These are phyloP conservation scores for Sphyrna mokarran DNA, from an alignment of 2,113 vertebrate species.

Conservation along the genomic window DNA sequence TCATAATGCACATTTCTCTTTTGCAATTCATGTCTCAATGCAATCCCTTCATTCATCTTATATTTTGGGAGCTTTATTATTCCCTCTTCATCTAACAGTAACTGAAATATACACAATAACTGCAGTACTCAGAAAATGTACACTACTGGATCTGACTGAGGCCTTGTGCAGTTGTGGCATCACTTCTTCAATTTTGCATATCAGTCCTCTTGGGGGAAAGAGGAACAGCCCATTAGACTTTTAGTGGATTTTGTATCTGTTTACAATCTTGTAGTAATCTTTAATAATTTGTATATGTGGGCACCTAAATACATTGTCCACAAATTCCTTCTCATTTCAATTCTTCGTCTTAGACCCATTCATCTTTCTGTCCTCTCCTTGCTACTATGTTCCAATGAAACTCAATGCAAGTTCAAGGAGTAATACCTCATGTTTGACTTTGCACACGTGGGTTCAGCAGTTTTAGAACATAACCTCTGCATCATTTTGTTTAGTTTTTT, in stretches of 20 bases:
- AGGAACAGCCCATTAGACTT: background rate
- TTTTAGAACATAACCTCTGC: no score
- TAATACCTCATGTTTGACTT: no score
- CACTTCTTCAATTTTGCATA: background rate
- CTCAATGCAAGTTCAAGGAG: no score
- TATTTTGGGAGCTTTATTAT: background rate
- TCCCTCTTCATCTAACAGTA: background rate
- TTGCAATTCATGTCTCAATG: background rate
- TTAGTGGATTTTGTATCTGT: background rate
- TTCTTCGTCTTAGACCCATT: no score
- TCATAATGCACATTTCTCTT: background rate
- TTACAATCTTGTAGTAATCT: background rate
- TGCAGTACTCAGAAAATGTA: background rate
- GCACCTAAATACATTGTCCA: background rate
- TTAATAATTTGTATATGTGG: background rate
- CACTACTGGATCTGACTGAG: background rate
- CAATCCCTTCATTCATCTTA: background rate
- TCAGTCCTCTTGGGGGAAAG: background rate
- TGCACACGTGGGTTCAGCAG: no score
- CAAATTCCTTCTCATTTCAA: no score
- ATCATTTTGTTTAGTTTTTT: no score
- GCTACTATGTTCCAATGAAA: no score
- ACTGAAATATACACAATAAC: background rate
- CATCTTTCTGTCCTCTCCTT: no score
- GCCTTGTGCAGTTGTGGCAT: no score